Evolutionary conservation across 2,113 vertebrate genomes (phyloP).

Genomic region (Neogobius melanostomus): DNA sequence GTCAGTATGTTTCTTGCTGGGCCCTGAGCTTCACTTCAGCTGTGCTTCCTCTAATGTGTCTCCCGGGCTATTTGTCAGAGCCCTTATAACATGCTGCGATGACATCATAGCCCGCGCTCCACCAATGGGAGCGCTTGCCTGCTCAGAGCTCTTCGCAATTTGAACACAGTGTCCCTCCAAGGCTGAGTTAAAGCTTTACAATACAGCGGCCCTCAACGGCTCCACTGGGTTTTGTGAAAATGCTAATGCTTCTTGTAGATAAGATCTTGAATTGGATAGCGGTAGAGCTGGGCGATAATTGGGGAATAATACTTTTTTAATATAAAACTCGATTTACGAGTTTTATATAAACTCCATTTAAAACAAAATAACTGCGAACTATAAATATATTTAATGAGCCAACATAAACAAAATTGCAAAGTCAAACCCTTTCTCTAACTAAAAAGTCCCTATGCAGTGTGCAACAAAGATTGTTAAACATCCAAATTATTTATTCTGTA

Average conservation of each 20-base stretch:
- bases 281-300: neutral
- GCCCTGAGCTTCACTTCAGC: conserved; percentile 44
- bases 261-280: neutral
- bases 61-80: conserved; percentile 76
- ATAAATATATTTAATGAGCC: too few relatives aligned
- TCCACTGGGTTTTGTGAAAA: neutral
- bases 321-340: too few relatives aligned
- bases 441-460: too few relatives aligned
- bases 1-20: too few relatives aligned
- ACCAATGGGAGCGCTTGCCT: conserved; percentile 69
- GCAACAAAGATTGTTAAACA: too few relatives aligned
- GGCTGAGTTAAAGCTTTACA: conserved; percentile 30
- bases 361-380: too few relatives aligned
- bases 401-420: too few relatives aligned
- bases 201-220: neutral
- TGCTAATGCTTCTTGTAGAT: neutral
- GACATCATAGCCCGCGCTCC: conserved; percentile 74
- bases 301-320: too few relatives aligned
- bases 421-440: too few relatives aligned
- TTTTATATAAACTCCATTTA: too few relatives aligned
- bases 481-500: too few relatives aligned
- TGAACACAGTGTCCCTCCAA: conserved; percentile 63
- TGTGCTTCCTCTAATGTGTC: conserved; percentile 71
- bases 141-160: conserved; percentile 62
- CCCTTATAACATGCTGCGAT: conserved; percentile 76